phyloP scores from a whole-genome alignment of 1,140 invertebrate genomes.

The Paralvinella palmiformis region DNA sequence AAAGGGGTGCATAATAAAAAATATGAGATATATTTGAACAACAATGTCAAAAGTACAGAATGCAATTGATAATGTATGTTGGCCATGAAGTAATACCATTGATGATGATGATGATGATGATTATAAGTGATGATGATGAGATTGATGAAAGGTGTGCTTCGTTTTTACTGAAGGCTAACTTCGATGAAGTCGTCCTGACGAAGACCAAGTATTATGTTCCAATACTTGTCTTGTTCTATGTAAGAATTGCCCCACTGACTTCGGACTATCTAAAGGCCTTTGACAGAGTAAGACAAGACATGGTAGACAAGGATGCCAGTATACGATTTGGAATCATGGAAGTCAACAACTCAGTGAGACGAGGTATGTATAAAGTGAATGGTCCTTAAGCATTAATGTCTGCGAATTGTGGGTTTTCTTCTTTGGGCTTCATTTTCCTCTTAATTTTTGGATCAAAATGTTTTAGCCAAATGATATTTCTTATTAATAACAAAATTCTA shows the following conservation, averaged over 20 bases:
- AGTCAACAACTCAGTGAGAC: not conserved
- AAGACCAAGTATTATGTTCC: conserved; percentile 12
- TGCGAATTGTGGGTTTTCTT: not conserved
- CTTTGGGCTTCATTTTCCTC: not conserved
- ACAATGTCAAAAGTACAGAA: not conserved
- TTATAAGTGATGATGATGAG: not conserved
- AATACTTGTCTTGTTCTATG: conserved; percentile 2
- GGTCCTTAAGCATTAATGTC: not conserved
- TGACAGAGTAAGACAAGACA: not conserved
- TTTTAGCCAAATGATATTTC: not conserved
- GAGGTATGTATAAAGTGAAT: not conserved
- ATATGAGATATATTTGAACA: not conserved
- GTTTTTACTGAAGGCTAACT: conserved; percentile 5
- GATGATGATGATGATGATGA: not conserved
- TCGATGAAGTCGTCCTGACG: conserved; percentile 3
- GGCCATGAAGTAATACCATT: not conserved
- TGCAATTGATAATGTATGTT: not conserved
- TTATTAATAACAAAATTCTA: not conserved
- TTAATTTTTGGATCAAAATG: not conserved
- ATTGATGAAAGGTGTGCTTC: not conserved
- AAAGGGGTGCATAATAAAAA: not conserved
- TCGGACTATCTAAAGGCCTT: not conserved
- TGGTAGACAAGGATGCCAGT: not conserved
- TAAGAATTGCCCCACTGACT: not conserved
- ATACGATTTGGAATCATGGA: conserved; percentile 8